Evolutionary conservation across 2,113 vertebrate species (phyloP).

Genomic region (Nycticebus coucang): DNA sequence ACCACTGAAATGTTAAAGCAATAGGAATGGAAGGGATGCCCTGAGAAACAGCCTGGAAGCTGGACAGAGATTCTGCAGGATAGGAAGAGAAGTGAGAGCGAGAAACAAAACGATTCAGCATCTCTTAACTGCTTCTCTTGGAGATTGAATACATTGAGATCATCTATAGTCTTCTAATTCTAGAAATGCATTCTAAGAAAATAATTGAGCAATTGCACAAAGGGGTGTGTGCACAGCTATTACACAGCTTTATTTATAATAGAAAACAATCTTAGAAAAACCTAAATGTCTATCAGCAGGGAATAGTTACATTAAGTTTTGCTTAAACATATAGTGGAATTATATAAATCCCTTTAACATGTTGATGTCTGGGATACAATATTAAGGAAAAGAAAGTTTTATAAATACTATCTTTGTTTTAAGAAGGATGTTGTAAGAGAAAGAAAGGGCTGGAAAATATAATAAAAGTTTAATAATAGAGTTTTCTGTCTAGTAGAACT

Average conservation of each 20-base stretch:
- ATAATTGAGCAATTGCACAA: neutral
- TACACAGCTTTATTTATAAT: neutral
- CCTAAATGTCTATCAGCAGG: neutral
- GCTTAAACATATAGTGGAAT: slow-evolving; percentile 7
- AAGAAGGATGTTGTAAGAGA: neutral
- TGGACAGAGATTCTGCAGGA: neutral
- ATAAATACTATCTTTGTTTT: neutral
- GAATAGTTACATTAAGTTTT: neutral
- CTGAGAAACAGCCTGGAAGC: neutral
- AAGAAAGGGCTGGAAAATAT: neutral
- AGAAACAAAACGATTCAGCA: neutral
- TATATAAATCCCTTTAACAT: neutral
- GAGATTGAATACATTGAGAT: neutral
- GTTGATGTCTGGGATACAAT: neutral
- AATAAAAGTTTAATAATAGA: neutral
- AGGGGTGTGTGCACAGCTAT: neutral
- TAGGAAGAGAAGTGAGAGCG: neutral
- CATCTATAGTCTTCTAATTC: neutral
- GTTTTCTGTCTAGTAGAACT: neutral
- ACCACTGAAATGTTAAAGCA: neutral
- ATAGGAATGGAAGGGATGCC: neutral
- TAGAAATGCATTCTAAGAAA: neutral
- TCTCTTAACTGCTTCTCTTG: neutral
- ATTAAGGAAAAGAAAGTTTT: neutral
- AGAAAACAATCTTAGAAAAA: neutral